These are phyloP conservation scores for Phocoena sinus DNA, from an alignment of 2,113 vertebrate species.

Conservation along the genomic window DNA sequence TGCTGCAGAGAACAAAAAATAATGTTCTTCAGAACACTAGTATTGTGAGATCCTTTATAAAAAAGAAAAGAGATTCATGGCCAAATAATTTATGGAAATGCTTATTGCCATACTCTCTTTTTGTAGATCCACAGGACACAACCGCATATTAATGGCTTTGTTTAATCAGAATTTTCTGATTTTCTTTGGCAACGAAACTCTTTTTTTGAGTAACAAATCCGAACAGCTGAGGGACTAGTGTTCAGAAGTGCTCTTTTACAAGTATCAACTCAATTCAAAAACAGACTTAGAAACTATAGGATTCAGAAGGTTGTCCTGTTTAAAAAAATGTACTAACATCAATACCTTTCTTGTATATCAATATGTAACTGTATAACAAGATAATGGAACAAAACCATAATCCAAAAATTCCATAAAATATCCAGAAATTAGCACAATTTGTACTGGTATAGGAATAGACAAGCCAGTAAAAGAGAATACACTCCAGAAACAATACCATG, in stretches of 20 bases:
- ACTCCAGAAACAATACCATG: background rate
- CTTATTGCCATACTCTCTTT: background rate
- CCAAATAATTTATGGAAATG: background rate
- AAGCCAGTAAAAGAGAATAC: background rate
- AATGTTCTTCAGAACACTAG: background rate
- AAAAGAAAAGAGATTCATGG: background rate
- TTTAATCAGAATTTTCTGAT: background rate
- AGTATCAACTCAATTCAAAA: background rate
- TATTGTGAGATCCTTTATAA: background rate
- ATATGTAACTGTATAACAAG: background rate
- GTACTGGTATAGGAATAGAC: background rate
- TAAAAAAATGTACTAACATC: background rate
- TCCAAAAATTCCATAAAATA: background rate
- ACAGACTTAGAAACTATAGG: background rate
- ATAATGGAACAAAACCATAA: background rate
- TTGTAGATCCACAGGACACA: background rate
- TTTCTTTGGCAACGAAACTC: background rate
- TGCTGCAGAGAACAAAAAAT: background rate
- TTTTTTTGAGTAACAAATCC: background rate
- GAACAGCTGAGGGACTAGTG: background rate
- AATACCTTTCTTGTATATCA: background rate
- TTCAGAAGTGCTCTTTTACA: background rate
- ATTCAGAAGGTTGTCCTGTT: background rate
- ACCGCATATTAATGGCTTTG: background rate
- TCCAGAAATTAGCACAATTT: background rate